Base-by-base conservation (phyloP, 2,113 vertebrate species). In the Campylomormyrus numenius region DNA sequence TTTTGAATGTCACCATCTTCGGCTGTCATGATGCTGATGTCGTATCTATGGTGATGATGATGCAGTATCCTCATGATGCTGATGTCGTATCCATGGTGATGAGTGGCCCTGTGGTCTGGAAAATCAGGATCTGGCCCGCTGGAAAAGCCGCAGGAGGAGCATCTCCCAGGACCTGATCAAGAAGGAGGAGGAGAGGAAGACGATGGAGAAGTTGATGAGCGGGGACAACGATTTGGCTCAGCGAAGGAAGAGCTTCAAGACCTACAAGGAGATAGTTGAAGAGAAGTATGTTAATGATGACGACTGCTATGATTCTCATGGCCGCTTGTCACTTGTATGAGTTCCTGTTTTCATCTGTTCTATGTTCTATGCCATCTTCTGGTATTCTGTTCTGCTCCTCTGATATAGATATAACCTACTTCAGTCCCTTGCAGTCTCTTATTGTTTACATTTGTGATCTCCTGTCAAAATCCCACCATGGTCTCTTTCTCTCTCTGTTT, bases 91-190 rank as follows among this genome's bases (percentile, higher is more conserved):
- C 74, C 15, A 17, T 42, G 74, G 50, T 50, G 21, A n/a, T n/a
- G 31, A 50, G 35, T 45, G 87, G 58, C 83, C 35, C n/a, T 27
- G 15, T 50, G 70, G 83, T 85, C 48, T 31, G 8, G 52, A 52
- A 52, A 52, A 15, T 17, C 89, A 99, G 98, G 98, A 99, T 91
- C 95, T 99, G 94, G 98, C 98, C 66, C 95, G 96, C 5, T 99
- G 98, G 98, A 99, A 99, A 93, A 99, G 91, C 89, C 96, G 98
- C 0, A 95, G 98, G 94, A 97, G 98, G 94, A 99, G 98, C 0
- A 96, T 98, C 90, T 99, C 98, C 46, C 98, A 99, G 92, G 98
- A 99, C 92, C 94, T 99, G 90, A 98, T 99, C 89, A 99, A 98
- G 94, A 99, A 99, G 94, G 98, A 99, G 92, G 97, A 98, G 88